Evolutionary conservation across 2,888 invertebrate genomes (phyloP).

Genomic region (Lamproptera curius): DNA sequence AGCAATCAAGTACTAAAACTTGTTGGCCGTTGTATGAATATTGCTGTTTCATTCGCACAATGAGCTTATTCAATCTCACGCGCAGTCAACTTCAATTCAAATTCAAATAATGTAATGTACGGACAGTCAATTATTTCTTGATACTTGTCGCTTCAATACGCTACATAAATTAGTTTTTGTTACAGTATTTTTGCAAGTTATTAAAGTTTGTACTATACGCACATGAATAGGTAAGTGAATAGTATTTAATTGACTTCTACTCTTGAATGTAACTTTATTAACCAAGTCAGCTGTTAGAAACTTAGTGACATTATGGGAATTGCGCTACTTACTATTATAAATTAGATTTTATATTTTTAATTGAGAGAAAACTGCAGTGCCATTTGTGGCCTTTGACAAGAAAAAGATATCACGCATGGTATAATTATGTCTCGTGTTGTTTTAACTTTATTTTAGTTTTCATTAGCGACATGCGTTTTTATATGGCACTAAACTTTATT

Average conservation of each 20-base stretch:
- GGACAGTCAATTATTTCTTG: slow-evolving; percentile 47
- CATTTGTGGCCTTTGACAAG: slow-evolving; percentile 6
- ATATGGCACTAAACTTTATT: too few species aligned
- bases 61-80: slow-evolving; percentile 42
- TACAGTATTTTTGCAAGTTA: slow-evolving; percentile 16
- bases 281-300: not conserved
- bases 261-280: not conserved
- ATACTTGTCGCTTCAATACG: slow-evolving; percentile 38
- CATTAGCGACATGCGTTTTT: too few species aligned
- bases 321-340: too few species aligned
- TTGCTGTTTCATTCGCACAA: slow-evolving; percentile 37
- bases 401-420: slow-evolving; percentile 16
- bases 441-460: not conserved
- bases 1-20: slow-evolving; percentile 19
- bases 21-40: slow-evolving; percentile 9
- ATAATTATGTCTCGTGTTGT: slow-evolving; percentile 3
- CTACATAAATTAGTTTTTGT: slow-evolving; percentile 26
- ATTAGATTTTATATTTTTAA: too few species aligned
- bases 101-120: slow-evolving; percentile 44
- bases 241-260: slow-evolving; percentile 1
- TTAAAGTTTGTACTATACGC: not conserved
- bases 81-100: slow-evolving; percentile 45
- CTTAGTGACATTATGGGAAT: not conserved
- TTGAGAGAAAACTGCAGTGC: too few species aligned
- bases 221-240: slow-evolving; percentile 25